Conservation (phyloP, 2,797 vertebrate species). For the Otolemur crassicaudatus region DNA sequence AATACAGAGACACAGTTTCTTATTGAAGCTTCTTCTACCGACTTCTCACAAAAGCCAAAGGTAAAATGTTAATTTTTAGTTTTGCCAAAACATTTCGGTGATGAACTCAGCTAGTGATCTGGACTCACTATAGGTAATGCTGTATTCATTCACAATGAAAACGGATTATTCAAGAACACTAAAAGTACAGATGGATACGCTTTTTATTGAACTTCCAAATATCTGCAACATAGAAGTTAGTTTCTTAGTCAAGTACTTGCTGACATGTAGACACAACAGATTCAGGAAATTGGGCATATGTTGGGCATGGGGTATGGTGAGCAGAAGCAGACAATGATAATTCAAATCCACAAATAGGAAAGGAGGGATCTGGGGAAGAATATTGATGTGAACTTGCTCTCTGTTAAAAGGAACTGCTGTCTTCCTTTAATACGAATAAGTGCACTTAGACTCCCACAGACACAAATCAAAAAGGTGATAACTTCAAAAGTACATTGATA, state of each 20-base stretch:
- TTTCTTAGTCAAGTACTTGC: not conserved
- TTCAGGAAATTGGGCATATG: not conserved
- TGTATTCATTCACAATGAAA: not conserved
- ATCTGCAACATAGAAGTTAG: not conserved
- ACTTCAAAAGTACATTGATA: constrained; percentile 25
- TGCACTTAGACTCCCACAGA: not conserved
- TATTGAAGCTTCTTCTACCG: not conserved
- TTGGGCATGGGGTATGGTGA: not conserved
- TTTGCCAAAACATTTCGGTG: not conserved
- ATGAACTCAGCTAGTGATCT: not conserved
- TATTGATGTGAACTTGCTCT: not conserved
- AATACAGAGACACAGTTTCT: not conserved
- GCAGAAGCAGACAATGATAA: not conserved
- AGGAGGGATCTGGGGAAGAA: not conserved
- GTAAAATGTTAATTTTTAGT: constrained; percentile 26
- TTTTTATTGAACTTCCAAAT: not conserved
- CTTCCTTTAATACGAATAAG: not conserved
- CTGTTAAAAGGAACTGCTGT: not conserved
- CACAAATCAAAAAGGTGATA: not conserved
- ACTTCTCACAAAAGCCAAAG: constrained; percentile 2
- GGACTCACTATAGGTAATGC: not conserved
- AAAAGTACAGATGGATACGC: not conserved
- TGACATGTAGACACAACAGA: not conserved
- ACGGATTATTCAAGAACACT: not conserved
- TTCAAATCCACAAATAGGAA: not conserved